Evolutionary conservation across 2,888 invertebrate species (phyloP).

Genomic region (Drosophila colorata): DNA sequence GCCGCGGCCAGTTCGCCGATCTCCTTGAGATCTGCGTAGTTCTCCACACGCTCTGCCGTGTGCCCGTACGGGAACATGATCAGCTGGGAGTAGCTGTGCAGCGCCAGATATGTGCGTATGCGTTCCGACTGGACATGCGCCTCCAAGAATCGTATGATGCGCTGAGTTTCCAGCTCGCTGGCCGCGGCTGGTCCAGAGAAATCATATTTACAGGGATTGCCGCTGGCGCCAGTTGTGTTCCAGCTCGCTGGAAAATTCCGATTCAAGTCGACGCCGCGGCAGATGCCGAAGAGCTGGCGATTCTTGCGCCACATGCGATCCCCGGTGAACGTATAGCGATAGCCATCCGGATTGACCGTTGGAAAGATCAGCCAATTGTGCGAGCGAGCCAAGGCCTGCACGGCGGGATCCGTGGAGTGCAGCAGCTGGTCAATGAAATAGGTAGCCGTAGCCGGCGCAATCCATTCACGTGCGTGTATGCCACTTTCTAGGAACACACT

Average conservation of each 20-base stretch:
- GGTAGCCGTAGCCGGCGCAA: constrained; percentile 83
- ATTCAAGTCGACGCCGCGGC: constrained; percentile 89
- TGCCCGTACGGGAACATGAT: constrained; percentile 87
- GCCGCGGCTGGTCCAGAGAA: constrained; percentile 87
- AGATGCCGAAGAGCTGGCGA: constrained; percentile 86
- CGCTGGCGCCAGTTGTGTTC: constrained; percentile 86
- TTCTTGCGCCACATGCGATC: constrained; percentile 93
- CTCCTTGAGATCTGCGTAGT: constrained; percentile 78
- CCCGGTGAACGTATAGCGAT: constrained; percentile 89
- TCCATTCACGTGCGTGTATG: constrained; percentile 85
- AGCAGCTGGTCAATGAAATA: constrained; percentile 82
- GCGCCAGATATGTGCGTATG: constrained; percentile 87
- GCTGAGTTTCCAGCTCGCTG: constrained; percentile 87
- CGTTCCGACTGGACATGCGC: constrained; percentile 83
- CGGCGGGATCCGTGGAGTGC: constrained; percentile 79
- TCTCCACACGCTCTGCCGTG: constrained; percentile 59
- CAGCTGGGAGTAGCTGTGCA: constrained; percentile 88
- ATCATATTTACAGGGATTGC: constrained; percentile 87
- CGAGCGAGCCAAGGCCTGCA: constrained; percentile 80
- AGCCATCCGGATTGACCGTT: constrained; percentile 91
- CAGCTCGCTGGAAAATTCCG: constrained; percentile 88
- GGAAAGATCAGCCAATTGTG: constrained; percentile 91
- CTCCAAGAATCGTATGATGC: constrained; percentile 82
- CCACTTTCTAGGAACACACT: constrained; percentile 86
- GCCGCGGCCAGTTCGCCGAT: constrained; percentile 79